Conservation (phyloP, 2,888 invertebrate genomes). For the Trissonchulus latispiculum region DNA sequence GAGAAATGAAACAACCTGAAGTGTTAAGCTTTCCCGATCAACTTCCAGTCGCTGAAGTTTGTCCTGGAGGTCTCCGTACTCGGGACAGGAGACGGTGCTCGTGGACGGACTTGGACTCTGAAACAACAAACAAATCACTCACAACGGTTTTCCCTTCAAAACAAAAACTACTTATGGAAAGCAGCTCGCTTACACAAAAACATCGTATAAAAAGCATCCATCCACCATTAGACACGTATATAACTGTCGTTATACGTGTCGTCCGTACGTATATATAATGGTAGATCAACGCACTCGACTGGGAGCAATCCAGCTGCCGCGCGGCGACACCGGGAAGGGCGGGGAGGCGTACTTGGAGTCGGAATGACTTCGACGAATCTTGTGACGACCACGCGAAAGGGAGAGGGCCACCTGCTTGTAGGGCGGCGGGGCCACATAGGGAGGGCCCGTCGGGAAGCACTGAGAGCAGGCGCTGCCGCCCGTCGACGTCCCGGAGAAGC, state of each 20-base stretch:
- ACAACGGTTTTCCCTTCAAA: no score
- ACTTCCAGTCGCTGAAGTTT: slow-evolving; percentile 70
- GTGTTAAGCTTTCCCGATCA: slow-evolving; percentile 73
- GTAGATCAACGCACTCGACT: slow-evolving; percentile 7
- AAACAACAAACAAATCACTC: slow-evolving; percentile 19
- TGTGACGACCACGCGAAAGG: neutral
- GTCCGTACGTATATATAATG: no score
- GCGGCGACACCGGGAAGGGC: neutral
- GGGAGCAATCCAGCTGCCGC: neutral
- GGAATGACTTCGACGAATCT: slow-evolving; percentile 19
- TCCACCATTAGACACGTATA: neutral
- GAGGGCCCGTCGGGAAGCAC: neutral
- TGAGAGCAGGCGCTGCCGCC: no score
- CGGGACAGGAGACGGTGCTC: slow-evolving; percentile 43
- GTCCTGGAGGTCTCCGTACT: slow-evolving; percentile 60
- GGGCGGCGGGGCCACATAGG: neutral
- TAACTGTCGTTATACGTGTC: neutral
- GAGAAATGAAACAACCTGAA: slow-evolving; percentile 54
- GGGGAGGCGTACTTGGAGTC: slow-evolving; percentile 20
- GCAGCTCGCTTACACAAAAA: neutral
- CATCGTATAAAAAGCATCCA: neutral
- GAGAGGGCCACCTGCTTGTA: neutral
- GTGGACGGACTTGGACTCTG: slow-evolving; percentile 43
- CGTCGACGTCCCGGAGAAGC: slow-evolving; percentile 33
- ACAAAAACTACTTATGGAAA: neutral